Evolutionary conservation across 2,797 vertebrate genomes (phyloP), one percentile per base, ranked within the genome.

Genomic region (Anas georgica): DNA sequence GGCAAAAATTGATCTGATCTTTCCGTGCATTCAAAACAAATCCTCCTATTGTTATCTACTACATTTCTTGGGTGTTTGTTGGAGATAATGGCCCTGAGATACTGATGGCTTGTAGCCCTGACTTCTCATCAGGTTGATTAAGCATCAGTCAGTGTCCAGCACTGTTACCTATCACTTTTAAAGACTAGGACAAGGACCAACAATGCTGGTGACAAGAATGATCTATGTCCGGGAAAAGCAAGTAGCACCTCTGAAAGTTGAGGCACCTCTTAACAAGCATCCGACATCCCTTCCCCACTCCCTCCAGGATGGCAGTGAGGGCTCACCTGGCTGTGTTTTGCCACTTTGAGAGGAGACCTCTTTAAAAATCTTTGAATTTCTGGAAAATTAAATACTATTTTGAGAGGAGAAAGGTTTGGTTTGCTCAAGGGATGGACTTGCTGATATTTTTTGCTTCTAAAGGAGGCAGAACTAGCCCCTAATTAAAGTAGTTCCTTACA

Each of bases 221-320:
- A 8, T 67, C n/a, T 75, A 10, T 29, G 25, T 31, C 6, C 22
- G 23, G 21, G 69, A 52, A 73, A 31, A 45, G 55, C 12, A 35
- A 68, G 50, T 0, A 3, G 26, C 33, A 63, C 16, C 2, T 9
- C 16, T 3, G 13, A 29, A 43, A 2, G 5, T 25, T 69, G 21
- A 12, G 25, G 11, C 9, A 31, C 13, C 28, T 68, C 76, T 31
- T 31, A 45, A 45, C 11, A 21, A 77, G 12, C 12, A 22, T 64
- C 55, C 16, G 11, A 17, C 5, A 12, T 56, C 26, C 11, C 10
- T 72, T 43, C 55, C 20, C 4, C 3, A 1, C 29, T 37, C 25
- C 39, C 14, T 25, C 13, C 1, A 1, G 25, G 18, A 21, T 23
- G 59, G 39, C 58, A 68, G 26, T 5, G 13, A 41, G 48, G 55